Base-by-base conservation (phyloP, 2,113 vertebrate genomes). In the Lampris incognitus region DNA sequence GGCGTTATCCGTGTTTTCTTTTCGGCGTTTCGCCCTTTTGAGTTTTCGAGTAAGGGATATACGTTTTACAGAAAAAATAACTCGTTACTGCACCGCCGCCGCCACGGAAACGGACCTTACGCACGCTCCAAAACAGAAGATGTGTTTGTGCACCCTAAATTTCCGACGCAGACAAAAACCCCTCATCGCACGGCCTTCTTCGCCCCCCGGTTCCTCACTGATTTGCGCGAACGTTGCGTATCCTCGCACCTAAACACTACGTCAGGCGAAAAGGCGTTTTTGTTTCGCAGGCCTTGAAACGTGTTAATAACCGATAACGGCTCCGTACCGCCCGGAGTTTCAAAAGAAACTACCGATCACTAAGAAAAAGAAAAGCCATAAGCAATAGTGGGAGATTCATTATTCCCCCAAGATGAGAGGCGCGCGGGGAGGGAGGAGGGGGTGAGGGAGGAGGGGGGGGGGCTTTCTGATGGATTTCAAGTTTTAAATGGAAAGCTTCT, bases 401-500 rank as follows among this genome's bases (percentile, higher is more conserved):
- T 86, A 78, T 76, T 92, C 88, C 86, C 88, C 88, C 81, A 84
- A 85, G 89, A 89, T 81, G 83, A 91, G 87, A 90, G 83, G 69
- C 76, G 10, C 0, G 24, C 24, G 24, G 24, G 24, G 24, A 3
- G 54, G 83, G 78, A 50, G 75, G 74, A 3, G 54, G 81, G 78
- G 54, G 75, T 72, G 24, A 24, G 24, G 24, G 24, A 24, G 24
- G 24, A 24, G 24, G 24, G 24, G 4, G 54, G 83, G 78, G 54
- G 75, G 74, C 79, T 50, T 88, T 91, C 73, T 81, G 85, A 89
- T 78, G 81, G 84, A 85, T 87, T 90, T 87, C 82, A 81, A 84
- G 69, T 90, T 83, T 76, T 90, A 92, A 92, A 94, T 92, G 78
- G 84, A 92, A 94, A 94, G 89, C 91, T 93, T 91, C 88, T 92